Base-by-base conservation (phyloP, 2,888 invertebrate species). In the Leptinotarsa rubiginosa region DNA sequence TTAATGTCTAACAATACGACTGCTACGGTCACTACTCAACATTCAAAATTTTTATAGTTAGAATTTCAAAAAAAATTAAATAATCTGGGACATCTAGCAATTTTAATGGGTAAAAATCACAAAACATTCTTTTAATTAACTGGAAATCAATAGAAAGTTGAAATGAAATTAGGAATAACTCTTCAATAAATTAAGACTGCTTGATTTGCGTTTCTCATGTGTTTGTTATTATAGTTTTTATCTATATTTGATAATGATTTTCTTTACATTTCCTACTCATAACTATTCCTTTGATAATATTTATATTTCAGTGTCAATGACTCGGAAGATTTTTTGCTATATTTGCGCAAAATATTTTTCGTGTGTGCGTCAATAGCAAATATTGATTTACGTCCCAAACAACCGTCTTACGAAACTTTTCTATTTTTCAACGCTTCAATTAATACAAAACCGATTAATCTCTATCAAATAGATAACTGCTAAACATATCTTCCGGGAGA, bases 281-380 rank as follows among this genome's bases (percentile, higher is more conserved):
- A 54, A 54, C 31, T 41, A 18, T 31, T 66, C 56, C 20, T 25
- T 69, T 50, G 59, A 72, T 69, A 75, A 75, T 75, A 75, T 75
- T 75, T 75, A 75, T 70, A 41, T 72, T 69, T 72, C 75, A 65
- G 69, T 72, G 75, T 75, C 75, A 75, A 69, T 75, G 75, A 75
- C 75, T 68, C 69, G 25, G 25, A 64, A n/a, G 56, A 69, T 75
- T 75, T 74, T 74, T 47, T 59, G 20, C 10, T 22, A 20, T 20
- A 65, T 56, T 68, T 75, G 69, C 75, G 75, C 67, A 75, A 72
- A 70, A 25, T 65, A 47, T 18, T 31, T 41, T 65, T 41, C 25
- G 47, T 18, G 15, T 22, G 13, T 56, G 22, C 56, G 56, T 56
- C 56, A 56, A 56, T 13, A 15, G 4, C 56, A 22, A 56, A 56